Evolutionary conservation across 2,888 invertebrate species (phyloP), one percentile per base, ranked within the genome.

Genomic region (Patella pellucida): DNA sequence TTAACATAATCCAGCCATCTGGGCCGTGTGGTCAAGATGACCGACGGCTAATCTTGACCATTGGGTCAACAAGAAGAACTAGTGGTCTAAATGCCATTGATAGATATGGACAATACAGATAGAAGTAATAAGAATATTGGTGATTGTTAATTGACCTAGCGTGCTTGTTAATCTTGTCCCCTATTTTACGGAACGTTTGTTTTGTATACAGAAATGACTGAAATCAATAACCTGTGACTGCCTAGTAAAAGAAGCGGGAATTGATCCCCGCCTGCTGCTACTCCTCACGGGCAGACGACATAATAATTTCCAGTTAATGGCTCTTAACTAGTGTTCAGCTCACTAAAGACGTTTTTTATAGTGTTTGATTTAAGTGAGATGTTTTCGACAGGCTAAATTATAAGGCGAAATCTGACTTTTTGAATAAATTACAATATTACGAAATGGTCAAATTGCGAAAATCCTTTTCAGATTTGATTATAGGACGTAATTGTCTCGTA

Each of bases 351-450:
- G 62, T 23, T 62, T 62, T n/a, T 62, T 62, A 62, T 62, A 62
- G 62, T 62, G 62, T 62, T 62, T 62, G 23, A 62, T 62, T 23
- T 62, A 62, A 62, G 62, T 62, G 62, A 62, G 19, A 23, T 62
- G 62, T 62, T 41, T 41, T 41, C 41, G 41, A 41, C 41, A 1
- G 41, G 41, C 41, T 7, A 41, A 41, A 9, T 41, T 41, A 41
- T 5, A 41, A 7, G 41, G 41, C 9, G 9, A 41, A 9, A 9
- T 41, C 41, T 41, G 41, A 7, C 9, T 41, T 41, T 41, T 41
- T 41, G 41, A 41, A 41, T 41, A 41, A 41, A 41, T 41, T 41
- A 41, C 41, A 41, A 41, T 41, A 41, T 41, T 41, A 41, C 41
- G 41, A 41, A 41, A 41, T 41, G 7, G 41, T 41, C 41, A 41